A percentile compares a stretch with the other conserved stretches of the same genome.
phyloP scores from a whole-genome alignment of 1,140 invertebrate genomes.

The Hyles vespertilio region DNA sequence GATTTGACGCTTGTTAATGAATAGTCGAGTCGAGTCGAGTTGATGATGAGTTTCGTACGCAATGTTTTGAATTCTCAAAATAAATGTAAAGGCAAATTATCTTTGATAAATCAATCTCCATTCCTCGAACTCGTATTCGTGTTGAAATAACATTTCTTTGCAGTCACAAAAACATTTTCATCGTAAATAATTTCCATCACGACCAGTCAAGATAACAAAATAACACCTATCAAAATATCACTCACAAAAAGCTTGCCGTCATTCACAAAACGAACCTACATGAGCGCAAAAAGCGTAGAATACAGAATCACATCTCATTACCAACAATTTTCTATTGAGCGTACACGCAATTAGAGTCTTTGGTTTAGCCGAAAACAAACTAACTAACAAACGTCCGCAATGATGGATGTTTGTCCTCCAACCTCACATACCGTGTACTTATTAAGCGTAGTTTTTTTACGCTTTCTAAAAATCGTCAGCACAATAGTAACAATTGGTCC shows the following conservation, averaged over 20 bases:
- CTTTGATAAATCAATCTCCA: no score
- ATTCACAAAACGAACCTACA: slow-evolving; percentile 14
- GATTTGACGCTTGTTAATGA: no score
- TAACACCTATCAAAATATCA: slow-evolving; percentile 24
- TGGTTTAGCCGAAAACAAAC: slow-evolving; percentile 41
- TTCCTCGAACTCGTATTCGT: no score
- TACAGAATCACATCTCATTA: slow-evolving; percentile 30
- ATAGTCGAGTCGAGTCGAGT: no score
- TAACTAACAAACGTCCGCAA: slow-evolving; percentile 32
- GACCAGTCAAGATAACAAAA: slow-evolving; percentile 29
- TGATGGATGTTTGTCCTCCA: slow-evolving; percentile 65
- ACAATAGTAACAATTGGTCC: slow-evolving; percentile 74
- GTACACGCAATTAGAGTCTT: slow-evolving; percentile 37
- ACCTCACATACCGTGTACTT: slow-evolving; percentile 37
- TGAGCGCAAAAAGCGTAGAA: slow-evolving; percentile 22
- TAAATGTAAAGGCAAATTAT: no score
- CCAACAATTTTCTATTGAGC: slow-evolving; percentile 45
- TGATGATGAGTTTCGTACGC: no score
- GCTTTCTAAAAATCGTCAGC: slow-evolving; percentile 60
- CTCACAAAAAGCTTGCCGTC: slow-evolving; percentile 18
- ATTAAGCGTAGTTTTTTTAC: slow-evolving; percentile 40
- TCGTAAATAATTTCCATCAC: slow-evolving; percentile 16
- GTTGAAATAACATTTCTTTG: background rate
- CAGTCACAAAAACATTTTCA: slow-evolving; percentile 11
- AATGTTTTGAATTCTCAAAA: no score